Evolutionary conservation across 64 coral and sea anemone genomes (phyloP).

Genomic region (Porites lutea): DNA sequence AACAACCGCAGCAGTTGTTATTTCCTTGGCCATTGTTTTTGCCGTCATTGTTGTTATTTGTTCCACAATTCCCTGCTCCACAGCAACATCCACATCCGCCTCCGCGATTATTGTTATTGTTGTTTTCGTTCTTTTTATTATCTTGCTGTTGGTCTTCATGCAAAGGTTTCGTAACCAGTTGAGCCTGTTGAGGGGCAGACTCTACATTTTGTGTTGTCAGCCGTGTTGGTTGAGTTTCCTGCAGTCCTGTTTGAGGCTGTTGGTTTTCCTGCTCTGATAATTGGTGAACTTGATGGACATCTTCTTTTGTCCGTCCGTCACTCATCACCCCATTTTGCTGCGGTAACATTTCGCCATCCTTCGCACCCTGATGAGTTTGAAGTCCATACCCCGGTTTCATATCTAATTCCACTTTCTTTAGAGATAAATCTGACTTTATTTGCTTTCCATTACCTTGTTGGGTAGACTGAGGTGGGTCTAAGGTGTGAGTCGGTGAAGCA

Average conservation of each 20-base stretch:
- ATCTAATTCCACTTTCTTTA: background rate
- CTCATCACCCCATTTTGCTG: too few species aligned
- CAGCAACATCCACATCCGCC: constrained; percentile 5
- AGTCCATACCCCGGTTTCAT: background rate
- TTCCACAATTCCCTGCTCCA: constrained; percentile 1
- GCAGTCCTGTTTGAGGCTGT: too few species aligned
- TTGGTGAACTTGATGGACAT: too few species aligned
- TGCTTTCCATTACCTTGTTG: background rate
- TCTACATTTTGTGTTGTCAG: background rate
- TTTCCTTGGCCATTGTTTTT: background rate
- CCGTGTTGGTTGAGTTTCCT: too few species aligned
- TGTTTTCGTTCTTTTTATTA: background rate
- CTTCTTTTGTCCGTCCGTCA: too few species aligned
- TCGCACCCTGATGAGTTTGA: background rate
- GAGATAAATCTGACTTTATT: background rate
- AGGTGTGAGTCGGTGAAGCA: background rate
- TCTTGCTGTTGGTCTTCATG: background rate
- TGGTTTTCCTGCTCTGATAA: too few species aligned
- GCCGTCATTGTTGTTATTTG: background rate
- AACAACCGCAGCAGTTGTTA: constrained; percentile 5
- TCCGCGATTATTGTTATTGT: constrained; percentile 4
- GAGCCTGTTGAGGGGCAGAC: background rate
- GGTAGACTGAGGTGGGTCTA: background rate
- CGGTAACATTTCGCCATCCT: background rate
- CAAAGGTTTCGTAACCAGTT: background rate